phyloP scores from a whole-genome alignment of 2,113 vertebrate genomes.

The Vanacampus margaritifer region DNA sequence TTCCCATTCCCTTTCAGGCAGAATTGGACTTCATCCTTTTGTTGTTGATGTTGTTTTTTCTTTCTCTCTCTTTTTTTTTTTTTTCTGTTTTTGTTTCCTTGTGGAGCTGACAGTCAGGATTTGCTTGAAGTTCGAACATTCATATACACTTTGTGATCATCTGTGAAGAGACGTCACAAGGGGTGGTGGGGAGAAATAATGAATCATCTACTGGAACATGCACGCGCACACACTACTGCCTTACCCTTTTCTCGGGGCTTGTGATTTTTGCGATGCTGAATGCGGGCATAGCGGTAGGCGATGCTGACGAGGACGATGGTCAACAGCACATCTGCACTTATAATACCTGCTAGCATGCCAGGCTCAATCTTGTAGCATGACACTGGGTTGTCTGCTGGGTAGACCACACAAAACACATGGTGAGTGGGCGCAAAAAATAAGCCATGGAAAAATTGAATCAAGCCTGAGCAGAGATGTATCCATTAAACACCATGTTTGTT shows the following conservation, averaged over 20 bases:
- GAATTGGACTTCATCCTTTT: no score
- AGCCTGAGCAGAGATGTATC: background rate
- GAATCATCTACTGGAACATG: background rate
- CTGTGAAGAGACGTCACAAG: constrained; percentile 50
- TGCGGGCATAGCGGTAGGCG: constrained; percentile 65
- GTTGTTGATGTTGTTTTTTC: no score
- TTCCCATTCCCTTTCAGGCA: no score
- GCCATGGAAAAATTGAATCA: constrained; percentile 29
- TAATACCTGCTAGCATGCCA: constrained; percentile 57
- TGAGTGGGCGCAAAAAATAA: constrained; percentile 10
- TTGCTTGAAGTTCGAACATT: constrained; percentile 70
- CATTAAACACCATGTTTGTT: background rate
- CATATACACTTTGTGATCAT: constrained; percentile 69
- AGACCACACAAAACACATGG: background rate
- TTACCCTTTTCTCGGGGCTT: background rate
- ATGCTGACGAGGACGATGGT: constrained; percentile 64
- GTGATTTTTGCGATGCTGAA: constrained; percentile 38
- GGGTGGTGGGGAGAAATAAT: background rate
- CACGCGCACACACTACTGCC: background rate
- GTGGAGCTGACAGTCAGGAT: no score
- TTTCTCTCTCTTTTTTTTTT: no score
- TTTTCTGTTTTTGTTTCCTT: no score
- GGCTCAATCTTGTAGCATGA: constrained; percentile 69
- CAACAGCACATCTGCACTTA: constrained; percentile 63
- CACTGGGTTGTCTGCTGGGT: constrained; percentile 33